Base-by-base conservation (phyloP, 2,113 vertebrate species). In the Elephantulus edwardii region DNA sequence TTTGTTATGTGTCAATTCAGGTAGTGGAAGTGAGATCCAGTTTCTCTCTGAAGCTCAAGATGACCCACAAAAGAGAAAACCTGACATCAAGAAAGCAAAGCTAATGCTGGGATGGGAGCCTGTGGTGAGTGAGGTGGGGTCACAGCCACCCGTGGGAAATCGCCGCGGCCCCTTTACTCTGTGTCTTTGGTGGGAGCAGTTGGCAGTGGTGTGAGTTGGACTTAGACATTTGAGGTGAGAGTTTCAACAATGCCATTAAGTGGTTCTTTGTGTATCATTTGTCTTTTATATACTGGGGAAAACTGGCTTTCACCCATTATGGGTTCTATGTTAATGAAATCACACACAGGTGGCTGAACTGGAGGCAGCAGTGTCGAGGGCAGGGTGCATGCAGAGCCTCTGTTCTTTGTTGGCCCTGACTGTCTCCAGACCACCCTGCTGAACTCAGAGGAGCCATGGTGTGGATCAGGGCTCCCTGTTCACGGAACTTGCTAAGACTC, bases 11-110 rank as follows among this genome's bases (percentile, higher is more conserved):
- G 10, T 83, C 42, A 78, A 88, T 50, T 93, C 35, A 98, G 98
- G 98, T 60, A 99, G 99, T 86, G 98, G 96, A 48, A 99, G 99
- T 97, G 98, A 99, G 97, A 99, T 99, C 96, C 98, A 99, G 97
- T 99, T 99, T 97, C 99, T 99, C 58, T 99, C 99, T 2, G 99
- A 99, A 98, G 99, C 99, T 33, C 99, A 99, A 92, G 99, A 99
- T 88, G 99, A 99, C 95, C 99, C 99, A 30, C 99, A 99, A 96
- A 99, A 99, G 96, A 98, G 99, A 95, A 98, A 98, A 95, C 99
- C 99, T 6, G 99, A 99, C 95, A 99, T 99, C 96, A 98, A 96
- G 77, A 99, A 99, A 97, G 99, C 99, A 38, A 99, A 99, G 92
- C 97, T 98, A 96, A 86, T 99, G 97, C 98, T 99, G 48, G 98